phyloP scores from a whole-genome alignment of 2,113 vertebrate genomes.

The Okapia johnstoni region DNA sequence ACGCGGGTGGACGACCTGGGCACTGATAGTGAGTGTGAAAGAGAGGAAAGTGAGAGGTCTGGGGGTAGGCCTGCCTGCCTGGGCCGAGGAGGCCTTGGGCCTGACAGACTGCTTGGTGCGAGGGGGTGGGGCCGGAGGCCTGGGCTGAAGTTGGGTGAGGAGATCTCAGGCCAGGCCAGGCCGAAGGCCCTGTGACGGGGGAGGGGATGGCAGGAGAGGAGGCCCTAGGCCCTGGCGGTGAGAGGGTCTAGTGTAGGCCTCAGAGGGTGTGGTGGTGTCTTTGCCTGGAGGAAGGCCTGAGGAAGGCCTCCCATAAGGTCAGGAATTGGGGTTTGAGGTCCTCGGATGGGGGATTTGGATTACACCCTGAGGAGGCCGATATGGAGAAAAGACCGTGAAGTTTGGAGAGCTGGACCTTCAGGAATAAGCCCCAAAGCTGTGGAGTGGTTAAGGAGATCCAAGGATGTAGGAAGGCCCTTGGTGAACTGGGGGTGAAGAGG shows the following conservation, averaged over 20 bases:
- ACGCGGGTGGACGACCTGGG: not conserved
- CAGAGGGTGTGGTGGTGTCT: not conserved
- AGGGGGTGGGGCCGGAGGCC: conserved; percentile 30
- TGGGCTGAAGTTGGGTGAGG: not conserved
- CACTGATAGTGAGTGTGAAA: not conserved
- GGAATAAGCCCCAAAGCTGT: not conserved
- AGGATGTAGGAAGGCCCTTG: not conserved
- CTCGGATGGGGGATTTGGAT: not conserved
- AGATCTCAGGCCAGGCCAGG: not conserved
- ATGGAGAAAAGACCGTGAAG: not conserved
- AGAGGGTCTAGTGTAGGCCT: not conserved
- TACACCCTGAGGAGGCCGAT: not conserved
- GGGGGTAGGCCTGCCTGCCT: not conserved
- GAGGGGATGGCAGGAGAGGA: not conserved
- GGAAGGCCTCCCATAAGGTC: not conserved
- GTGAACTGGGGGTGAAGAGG: not conserved
- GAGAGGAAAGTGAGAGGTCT: not conserved
- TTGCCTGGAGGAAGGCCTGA: not conserved
- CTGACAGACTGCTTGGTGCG: conserved; percentile 1
- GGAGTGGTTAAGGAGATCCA: not conserved
- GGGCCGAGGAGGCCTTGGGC: conserved; percentile 18
- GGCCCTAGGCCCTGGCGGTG: not conserved
- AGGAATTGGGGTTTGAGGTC: not conserved
- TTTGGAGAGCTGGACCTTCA: not conserved
- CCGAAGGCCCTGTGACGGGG: not conserved